These are phyloP conservation scores for Choristoneura fumiferana DNA, from an alignment of 1,140 invertebrate genomes.

Conservation along the genomic window DNA sequence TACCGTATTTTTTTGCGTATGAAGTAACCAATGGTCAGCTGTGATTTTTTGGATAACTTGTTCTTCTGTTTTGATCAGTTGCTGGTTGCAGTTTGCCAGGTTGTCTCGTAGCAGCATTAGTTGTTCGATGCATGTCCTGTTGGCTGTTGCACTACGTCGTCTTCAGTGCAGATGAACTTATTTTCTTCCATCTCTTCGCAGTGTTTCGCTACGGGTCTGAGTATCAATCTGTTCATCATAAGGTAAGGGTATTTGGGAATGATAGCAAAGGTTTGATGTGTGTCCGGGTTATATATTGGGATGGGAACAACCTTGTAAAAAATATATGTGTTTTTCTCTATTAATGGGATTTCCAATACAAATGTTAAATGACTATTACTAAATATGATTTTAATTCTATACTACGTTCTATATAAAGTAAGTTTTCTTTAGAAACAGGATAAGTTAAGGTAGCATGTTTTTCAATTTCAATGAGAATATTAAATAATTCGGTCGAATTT, in stretches of 20 bases:
- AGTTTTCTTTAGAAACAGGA: conserved; percentile 9
- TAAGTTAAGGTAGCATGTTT: conserved; percentile 16
- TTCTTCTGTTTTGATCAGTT: no score
- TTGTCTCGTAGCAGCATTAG: no score
- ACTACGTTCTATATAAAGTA: conserved; percentile 17
- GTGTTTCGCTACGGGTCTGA: conserved; percentile 2
- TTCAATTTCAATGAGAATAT: background rate
- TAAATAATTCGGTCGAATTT: conserved; percentile 18
- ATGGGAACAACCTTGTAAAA: conserved; percentile 18
- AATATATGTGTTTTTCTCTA: conserved; percentile 18
- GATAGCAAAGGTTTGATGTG: background rate
- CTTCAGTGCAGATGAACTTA: conserved; percentile 1
- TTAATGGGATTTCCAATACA: conserved; percentile 20
- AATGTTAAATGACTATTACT: background rate
- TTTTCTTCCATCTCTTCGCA: conserved; percentile 1
- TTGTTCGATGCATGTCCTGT: conserved; percentile 7
- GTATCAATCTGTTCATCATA: conserved; percentile 13
- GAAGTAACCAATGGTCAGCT: no score
- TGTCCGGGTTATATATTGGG: background rate
- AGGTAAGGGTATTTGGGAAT: conserved; percentile 19
- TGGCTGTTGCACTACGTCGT: background rate
- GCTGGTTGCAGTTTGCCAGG: no score
- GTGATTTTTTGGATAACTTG: no score
- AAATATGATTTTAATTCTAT: conserved; percentile 16
- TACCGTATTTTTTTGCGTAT: no score